Evolutionary conservation across 2,888 invertebrate species (phyloP), one percentile per base, ranked within the genome.

Genomic region (Zhuqinia jingwanae): DNA sequence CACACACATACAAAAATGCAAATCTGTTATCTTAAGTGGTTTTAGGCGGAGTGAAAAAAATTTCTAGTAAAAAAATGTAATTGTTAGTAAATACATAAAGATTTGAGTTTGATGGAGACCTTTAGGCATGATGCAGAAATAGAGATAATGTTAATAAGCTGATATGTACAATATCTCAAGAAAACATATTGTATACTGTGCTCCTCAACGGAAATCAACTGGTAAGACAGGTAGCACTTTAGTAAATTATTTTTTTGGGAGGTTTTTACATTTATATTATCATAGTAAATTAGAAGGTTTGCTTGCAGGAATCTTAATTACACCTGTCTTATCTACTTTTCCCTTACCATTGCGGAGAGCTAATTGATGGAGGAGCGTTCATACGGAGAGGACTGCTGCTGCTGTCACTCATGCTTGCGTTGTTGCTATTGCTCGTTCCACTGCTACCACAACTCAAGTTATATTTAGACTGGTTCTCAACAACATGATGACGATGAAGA

Each of bases 301-400:
- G 47, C 20, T 0, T 58, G 79, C 47, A 75, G 60, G 58, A 83
- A 36, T 77, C 63, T 47, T 83, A 75, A 76, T 83, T 63, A 65
- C 36, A 63, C 53, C 65, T 70, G 50, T 68, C 22, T 17, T 22
- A 53, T 27, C 42, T 56, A 20, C 20, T 25, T 36, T 86, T 47
- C 47, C 36, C 88, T 88, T 86, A 90, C 90, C 90, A 89, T 73
- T 88, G 88, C 36, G 89, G 89, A 70, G 90, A 88, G 13, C 79
- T 88, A 47, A 89, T 85, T 20, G 89, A 88, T 22, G 88, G 50
- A 11, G 88, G 87, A 20, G 89, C 81, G 56, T 85, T 88, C 42
- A 85, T 80, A 13, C 87, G 85, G 11, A 88, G 68, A 70, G 87
- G 75, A 25, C 89, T 84, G 58, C 15, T 80, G 80, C 83, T 56